Evolutionary conservation across 92 coral and sea anemone species (phyloP).

Genomic region (Actinernus sp.): DNA sequence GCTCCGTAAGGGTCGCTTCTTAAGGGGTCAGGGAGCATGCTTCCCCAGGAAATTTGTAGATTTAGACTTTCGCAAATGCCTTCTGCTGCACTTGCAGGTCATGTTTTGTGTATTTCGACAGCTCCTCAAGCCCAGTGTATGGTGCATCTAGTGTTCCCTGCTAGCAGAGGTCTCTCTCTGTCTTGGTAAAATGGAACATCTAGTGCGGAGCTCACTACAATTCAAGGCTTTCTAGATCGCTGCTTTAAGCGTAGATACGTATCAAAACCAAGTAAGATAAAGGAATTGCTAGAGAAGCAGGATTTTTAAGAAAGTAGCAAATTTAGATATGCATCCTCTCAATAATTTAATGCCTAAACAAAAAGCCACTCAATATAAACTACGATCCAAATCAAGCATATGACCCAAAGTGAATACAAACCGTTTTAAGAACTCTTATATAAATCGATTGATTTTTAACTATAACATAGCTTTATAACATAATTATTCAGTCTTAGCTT

Average conservation of each 20-base stretch:
- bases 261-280: constrained; percentile 12
- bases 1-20: too few species aligned
- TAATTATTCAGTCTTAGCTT: too few species aligned
- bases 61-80: too few species aligned
- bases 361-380: background rate
- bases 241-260: constrained; percentile 39
- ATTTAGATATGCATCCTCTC: background rate
- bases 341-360: background rate
- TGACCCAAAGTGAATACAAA: constrained; percentile 1
- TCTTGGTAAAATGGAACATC: too few species aligned
- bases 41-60: too few species aligned
- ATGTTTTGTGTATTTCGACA: too few species aligned
- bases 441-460: background rate
- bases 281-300: background rate
- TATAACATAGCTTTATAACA: too few species aligned
- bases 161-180: too few species aligned
- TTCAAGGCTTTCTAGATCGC: constrained; percentile 39
- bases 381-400: background rate
- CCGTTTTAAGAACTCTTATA: background rate
- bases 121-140: too few species aligned
- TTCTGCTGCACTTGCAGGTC: too few species aligned
- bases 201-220: constrained; percentile 13
- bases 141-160: too few species aligned
- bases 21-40: too few species aligned
- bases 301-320: background rate